These are phyloP conservation scores for Octonoba sinensis DNA, from an alignment of 2,888 invertebrate species.

Conservation along the genomic window DNA sequence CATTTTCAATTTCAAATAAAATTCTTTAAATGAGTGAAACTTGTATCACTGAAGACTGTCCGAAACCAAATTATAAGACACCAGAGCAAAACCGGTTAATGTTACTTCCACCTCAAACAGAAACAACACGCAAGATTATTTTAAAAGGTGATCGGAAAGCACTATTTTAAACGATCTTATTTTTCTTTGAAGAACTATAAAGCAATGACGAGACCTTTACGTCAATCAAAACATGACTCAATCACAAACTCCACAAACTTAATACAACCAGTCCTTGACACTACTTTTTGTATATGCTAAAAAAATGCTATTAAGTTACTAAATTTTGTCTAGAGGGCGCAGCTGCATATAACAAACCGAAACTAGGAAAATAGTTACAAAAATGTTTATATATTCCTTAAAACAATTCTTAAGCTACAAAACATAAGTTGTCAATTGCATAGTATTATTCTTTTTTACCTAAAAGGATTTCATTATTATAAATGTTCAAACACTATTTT, in stretches of 20 bases:
- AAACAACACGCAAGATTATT: neutral
- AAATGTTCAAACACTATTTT: no score
- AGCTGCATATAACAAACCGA: no score
- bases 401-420: no score
- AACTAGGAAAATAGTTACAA: no score
- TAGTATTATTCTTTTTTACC: no score
- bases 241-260: constrained; percentile 37
- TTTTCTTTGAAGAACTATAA: constrained; percentile 6
- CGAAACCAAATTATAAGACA: constrained; percentile 2
- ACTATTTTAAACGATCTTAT: neutral
- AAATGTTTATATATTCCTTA: no score
- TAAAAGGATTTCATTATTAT: no score
- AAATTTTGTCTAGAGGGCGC: neutral
- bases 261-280: constrained; percentile 43
- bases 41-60: neutral
- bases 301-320: neutral
- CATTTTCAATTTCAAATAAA: constrained; percentile 19
- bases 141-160: neutral
- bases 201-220: constrained; percentile 14
- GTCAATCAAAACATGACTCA: constrained; percentile 51
- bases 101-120: neutral
- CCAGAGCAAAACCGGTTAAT: constrained; percentile 22
- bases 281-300: constrained; percentile 30
- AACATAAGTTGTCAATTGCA: no score
- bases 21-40: neutral